Percentiles rank a stretch among this genome's conserved stretches.
Evolutionary conservation across 64 coral and sea anemone species (phyloP).

Genomic region (Montipora cactus): DNA sequence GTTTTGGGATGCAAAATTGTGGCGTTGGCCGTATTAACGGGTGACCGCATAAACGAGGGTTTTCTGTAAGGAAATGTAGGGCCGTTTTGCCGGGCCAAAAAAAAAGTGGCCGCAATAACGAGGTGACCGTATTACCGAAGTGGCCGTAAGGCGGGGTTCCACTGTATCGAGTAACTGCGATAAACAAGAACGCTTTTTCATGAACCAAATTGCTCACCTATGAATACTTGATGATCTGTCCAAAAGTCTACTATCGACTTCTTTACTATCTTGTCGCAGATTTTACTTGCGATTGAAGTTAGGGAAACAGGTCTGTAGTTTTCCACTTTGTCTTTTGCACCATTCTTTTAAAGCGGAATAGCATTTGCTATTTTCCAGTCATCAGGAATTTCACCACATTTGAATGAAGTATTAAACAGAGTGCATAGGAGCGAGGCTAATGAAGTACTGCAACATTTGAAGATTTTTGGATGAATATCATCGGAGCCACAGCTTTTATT

Average conservation of each 20-base stretch:
- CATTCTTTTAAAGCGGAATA: conserved; percentile 19
- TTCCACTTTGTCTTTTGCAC: conserved; percentile 21
- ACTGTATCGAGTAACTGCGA: not conserved
- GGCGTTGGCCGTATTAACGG: too few relatives aligned
- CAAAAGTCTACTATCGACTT: not conserved
- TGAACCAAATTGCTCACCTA: not conserved
- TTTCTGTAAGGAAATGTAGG: too few relatives aligned
- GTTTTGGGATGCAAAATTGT: too few relatives aligned
- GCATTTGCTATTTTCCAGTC: conserved; percentile 50
- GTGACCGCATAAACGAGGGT: too few relatives aligned
- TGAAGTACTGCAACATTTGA: not conserved
- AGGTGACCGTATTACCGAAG: too few relatives aligned
- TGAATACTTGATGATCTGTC: not conserved
- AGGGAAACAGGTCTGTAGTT: conserved; percentile 48
- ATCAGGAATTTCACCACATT: conserved; percentile 8
- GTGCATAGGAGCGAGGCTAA: conserved; percentile 5
- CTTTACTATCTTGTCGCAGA: not conserved
- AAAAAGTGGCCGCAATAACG: too few relatives aligned
- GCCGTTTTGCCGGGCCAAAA: too few relatives aligned
- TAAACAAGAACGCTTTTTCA: conserved; percentile 3
- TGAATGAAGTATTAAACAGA: conserved; percentile 16
- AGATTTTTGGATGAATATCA: not conserved
- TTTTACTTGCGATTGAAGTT: conserved; percentile 12
- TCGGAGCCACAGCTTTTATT: not conserved
- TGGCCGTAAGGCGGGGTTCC: too few relatives aligned